These are phyloP conservation scores for Knipowitschia caucasica DNA, from an alignment of 2,797 vertebrate genomes.

Conservation along the genomic window DNA sequence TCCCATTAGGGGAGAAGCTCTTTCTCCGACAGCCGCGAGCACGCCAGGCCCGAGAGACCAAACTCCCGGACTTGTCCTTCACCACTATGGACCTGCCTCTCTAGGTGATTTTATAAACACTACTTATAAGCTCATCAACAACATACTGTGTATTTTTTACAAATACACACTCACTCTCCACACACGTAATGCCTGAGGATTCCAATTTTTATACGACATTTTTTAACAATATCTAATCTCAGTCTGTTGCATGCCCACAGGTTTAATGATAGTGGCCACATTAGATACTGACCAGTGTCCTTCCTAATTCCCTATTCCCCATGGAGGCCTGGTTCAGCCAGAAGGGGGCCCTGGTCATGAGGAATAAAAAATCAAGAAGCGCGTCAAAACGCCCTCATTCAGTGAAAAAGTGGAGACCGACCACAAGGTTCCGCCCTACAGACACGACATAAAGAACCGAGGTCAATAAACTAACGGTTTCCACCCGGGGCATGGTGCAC, in stretches of 20 bases:
- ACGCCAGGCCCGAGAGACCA: conserved; percentile 91
- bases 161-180: conserved; percentile 8
- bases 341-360: conserved; percentile 84
- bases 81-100: conserved; percentile 83
- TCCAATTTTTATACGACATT: conserved; percentile 5
- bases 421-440: conserved; percentile 95
- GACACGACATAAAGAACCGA: conserved; percentile 86
- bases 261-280: conserved; percentile 3
- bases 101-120: conserved; percentile 77
- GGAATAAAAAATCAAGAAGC: conserved; percentile 98
- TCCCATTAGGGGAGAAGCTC: conserved; percentile 71
- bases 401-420: conserved; percentile 95
- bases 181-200: conserved; percentile 13
- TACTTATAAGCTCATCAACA: conserved; percentile 6
- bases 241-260: conserved; percentile 1
- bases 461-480: conserved; percentile 82
- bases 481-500: conserved; percentile 49
- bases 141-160: neutral
- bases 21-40: conserved; percentile 80
- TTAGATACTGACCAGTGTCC: conserved; percentile 13
- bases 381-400: conserved; percentile 98
- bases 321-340: conserved; percentile 75
- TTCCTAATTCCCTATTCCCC: conserved; percentile 55
- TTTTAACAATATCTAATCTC: conserved; percentile 6
- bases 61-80: conserved; percentile 94